These are phyloP conservation scores for Anser brachyrhynchus DNA, from an alignment of 2,113 vertebrate species.

Conservation along the genomic window DNA sequence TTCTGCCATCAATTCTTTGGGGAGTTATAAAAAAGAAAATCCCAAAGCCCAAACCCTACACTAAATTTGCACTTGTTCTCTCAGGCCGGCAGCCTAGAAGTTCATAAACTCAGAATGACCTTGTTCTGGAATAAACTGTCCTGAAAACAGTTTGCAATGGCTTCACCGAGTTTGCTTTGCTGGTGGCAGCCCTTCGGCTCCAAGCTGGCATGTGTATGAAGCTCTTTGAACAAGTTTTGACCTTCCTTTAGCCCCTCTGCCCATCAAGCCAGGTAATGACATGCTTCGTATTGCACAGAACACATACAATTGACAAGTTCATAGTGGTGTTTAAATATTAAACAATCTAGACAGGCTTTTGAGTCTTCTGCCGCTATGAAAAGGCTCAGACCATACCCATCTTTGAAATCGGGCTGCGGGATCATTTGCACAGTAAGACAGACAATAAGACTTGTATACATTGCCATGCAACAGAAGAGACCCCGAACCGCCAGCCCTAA, in stretches of 20 bases:
- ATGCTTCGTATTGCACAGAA: slow-evolving; percentile 70
- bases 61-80: slow-evolving; percentile 40
- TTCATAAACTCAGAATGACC: slow-evolving; percentile 47
- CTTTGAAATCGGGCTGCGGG: slow-evolving; percentile 61
- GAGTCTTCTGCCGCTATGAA: background rate
- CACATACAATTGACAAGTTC: slow-evolving; percentile 70
- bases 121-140: slow-evolving; percentile 41
- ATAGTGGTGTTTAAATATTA: slow-evolving; percentile 72
- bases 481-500: slow-evolving; percentile 68
- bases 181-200: slow-evolving; percentile 59
- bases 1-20: slow-evolving; percentile 9
- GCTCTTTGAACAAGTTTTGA: slow-evolving; percentile 59
- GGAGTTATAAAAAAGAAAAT: slow-evolving; percentile 22
- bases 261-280: slow-evolving; percentile 64
- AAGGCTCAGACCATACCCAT: slow-evolving; percentile 56
- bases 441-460: slow-evolving; percentile 70
- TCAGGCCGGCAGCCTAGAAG: slow-evolving; percentile 46
- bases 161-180: slow-evolving; percentile 41
- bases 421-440: slow-evolving; percentile 69
- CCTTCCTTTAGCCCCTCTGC: slow-evolving; percentile 59
- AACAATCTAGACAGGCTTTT: slow-evolving; percentile 68
- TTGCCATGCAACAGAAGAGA: slow-evolving; percentile 71
- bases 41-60: background rate
- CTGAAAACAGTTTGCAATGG: slow-evolving; percentile 44
- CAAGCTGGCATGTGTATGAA: slow-evolving; percentile 43